Evolutionary conservation across 2,888 invertebrate species (phyloP).

Genomic region (Cyclophora albipunctata): DNA sequence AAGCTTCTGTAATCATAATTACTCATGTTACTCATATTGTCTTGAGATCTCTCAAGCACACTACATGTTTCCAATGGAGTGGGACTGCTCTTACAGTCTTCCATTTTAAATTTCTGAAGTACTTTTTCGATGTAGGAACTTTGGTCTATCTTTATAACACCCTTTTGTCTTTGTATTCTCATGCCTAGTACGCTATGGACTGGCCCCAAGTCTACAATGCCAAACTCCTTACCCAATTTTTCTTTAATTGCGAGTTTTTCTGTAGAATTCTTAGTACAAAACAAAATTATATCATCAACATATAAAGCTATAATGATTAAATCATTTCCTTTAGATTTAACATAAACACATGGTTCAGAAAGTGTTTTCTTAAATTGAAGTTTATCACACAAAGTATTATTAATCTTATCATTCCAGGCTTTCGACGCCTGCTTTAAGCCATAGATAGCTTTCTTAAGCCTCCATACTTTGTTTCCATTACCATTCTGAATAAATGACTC

Average conservation of each 20-base stretch:
- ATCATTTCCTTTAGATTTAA: background rate
- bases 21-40: too few species aligned
- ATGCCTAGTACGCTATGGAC: background rate
- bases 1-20: too few species aligned
- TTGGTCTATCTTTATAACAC: background rate
- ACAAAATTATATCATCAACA: too few species aligned
- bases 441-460: slow-evolving; percentile 12
- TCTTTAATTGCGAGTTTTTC: too few species aligned
- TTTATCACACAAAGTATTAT: background rate
- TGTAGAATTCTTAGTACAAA: too few species aligned
- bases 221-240: background rate
- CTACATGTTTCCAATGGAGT: too few species aligned
- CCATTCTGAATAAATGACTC: slow-evolving; percentile 2
- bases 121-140: background rate
- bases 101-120: too few species aligned
- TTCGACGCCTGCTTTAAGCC: slow-evolving; percentile 10
- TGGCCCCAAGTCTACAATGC: background rate
- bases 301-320: too few species aligned
- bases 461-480: slow-evolving; percentile 9
- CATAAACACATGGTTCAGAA: background rate
- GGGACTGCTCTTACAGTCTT: too few species aligned
- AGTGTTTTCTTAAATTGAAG: background rate
- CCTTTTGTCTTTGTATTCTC: background rate
- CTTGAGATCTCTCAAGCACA: too few species aligned
- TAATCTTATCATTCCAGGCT: slow-evolving; percentile 7